phyloP scores from a whole-genome alignment of 2,888 invertebrate species.

The Petrolisthes cinctipes region DNA sequence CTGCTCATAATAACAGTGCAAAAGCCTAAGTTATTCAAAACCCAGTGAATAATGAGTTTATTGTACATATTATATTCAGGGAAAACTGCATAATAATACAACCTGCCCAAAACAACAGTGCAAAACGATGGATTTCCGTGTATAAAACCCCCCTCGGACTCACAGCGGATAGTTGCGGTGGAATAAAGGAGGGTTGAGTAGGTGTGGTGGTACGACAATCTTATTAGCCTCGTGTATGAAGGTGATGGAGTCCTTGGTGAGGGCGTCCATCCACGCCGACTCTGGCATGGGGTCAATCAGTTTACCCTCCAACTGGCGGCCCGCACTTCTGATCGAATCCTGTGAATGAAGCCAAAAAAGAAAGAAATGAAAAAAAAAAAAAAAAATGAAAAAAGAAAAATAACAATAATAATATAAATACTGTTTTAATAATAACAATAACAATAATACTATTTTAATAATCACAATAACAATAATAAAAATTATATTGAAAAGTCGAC shows the following conservation, averaged over 20 bases:
- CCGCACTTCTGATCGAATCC: constrained; percentile 62
- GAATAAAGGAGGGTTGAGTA: constrained; percentile 71
- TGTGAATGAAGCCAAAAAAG: background rate
- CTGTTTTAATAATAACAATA: too few species aligned
- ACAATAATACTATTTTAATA: too few species aligned
- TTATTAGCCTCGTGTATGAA: constrained; percentile 72
- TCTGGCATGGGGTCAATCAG: constrained; percentile 70
- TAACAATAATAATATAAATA: background rate
- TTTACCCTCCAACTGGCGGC: constrained; percentile 69
- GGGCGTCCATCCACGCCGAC: constrained; percentile 69
- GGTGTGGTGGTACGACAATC: constrained; percentile 72
- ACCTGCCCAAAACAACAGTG: too few species aligned
- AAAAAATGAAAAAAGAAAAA: background rate
- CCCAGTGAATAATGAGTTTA: too few species aligned
- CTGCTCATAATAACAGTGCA: too few species aligned
- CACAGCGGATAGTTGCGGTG: constrained; percentile 71
- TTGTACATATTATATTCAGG: too few species aligned
- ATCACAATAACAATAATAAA: too few species aligned
- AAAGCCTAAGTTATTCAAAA: too few species aligned
- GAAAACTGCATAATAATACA: too few species aligned
- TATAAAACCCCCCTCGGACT: constrained; percentile 61
- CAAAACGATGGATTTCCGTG: too few species aligned
- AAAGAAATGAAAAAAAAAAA: background rate
- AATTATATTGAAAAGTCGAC: too few species aligned
- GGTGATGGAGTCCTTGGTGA: constrained; percentile 68